A percentile compares a stretch with the other conserved stretches of the same genome.
phyloP scores from a whole-genome alignment of 2,888 invertebrate species.

The Notocelia uddmanniana region DNA sequence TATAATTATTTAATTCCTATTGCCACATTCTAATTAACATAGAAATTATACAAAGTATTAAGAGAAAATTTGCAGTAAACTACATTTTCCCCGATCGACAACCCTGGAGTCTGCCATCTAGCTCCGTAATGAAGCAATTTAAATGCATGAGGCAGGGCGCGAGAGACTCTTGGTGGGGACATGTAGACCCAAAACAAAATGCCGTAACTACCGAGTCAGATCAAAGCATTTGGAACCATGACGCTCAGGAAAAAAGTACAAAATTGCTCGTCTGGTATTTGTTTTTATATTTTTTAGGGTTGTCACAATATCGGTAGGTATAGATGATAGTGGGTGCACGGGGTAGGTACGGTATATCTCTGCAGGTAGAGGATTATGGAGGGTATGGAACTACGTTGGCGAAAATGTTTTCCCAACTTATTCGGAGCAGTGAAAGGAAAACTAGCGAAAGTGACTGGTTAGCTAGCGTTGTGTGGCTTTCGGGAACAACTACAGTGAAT shows the following conservation, averaged over 20 bases:
- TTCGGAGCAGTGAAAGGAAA: slow-evolving; percentile 80
- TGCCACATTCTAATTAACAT: slow-evolving; percentile 35
- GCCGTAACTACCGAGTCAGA: slow-evolving; percentile 54
- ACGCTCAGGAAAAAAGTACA: neutral
- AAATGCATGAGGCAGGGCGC: slow-evolving; percentile 87
- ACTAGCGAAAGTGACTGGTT: slow-evolving; percentile 77
- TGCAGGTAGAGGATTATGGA: slow-evolving; percentile 83
- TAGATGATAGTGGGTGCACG: slow-evolving; percentile 82
- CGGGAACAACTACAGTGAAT: slow-evolving; percentile 14
- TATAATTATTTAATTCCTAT: slow-evolving; percentile 34
- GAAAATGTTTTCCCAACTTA: slow-evolving; percentile 85
- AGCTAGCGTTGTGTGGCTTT: slow-evolving; percentile 36
- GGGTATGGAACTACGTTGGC: slow-evolving; percentile 75
- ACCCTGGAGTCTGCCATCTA: slow-evolving; percentile 81
- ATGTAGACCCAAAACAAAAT: slow-evolving; percentile 56
- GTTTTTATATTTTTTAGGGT: slow-evolving; percentile 49
- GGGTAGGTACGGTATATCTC: slow-evolving; percentile 83
- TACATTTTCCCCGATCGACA: slow-evolving; percentile 60
- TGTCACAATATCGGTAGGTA: slow-evolving; percentile 68
- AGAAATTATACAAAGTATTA: slow-evolving; percentile 40
- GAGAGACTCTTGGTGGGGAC: slow-evolving; percentile 81
- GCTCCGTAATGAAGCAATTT: slow-evolving; percentile 86
- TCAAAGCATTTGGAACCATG: slow-evolving; percentile 53
- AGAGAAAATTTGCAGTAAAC: slow-evolving; percentile 44
- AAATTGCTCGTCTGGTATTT: slow-evolving; percentile 46